Percentiles rank a stretch among this genome's conserved stretches.
phyloP scores from a whole-genome alignment of 2,797 vertebrate genomes.

The Heterohyrax brucei region DNA sequence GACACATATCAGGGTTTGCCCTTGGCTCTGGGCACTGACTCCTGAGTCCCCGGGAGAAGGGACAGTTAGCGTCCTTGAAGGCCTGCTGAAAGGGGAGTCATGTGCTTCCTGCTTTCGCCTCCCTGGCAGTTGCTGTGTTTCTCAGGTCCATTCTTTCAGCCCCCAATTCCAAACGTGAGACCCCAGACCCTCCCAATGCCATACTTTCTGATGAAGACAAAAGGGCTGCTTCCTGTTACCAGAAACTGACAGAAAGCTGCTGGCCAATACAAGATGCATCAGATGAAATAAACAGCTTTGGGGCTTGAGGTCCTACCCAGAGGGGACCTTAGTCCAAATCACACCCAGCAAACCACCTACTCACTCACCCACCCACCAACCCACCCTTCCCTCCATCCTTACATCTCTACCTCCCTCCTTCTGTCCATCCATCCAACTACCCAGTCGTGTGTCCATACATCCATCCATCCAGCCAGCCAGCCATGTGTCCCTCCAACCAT shows the following conservation, averaged over 20 bases:
- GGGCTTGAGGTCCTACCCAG: background rate
- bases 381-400: background rate
- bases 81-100: background rate
- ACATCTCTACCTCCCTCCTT: background rate
- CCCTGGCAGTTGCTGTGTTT: background rate
- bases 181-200: background rate
- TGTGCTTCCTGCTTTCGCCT: background rate
- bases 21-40: background rate
- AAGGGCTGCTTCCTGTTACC: background rate
- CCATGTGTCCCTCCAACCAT: background rate
- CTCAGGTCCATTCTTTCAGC: background rate
- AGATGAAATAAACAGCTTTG: background rate
- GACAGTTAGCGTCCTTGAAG: background rate
- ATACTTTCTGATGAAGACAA: background rate
- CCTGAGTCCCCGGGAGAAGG: background rate
- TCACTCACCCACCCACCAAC: background rate
- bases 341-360: background rate
- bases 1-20: background rate
- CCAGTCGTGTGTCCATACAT: too few relatives aligned
- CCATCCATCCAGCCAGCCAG: background rate
- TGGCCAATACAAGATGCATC: background rate
- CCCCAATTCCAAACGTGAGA: background rate
- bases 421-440: fast-evolving
- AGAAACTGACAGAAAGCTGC: background rate
- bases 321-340: background rate